Evolutionary conservation across 2,113 vertebrate genomes (phyloP), one percentile per base, ranked within the genome.

Genomic region (Sprattus sprattus): DNA sequence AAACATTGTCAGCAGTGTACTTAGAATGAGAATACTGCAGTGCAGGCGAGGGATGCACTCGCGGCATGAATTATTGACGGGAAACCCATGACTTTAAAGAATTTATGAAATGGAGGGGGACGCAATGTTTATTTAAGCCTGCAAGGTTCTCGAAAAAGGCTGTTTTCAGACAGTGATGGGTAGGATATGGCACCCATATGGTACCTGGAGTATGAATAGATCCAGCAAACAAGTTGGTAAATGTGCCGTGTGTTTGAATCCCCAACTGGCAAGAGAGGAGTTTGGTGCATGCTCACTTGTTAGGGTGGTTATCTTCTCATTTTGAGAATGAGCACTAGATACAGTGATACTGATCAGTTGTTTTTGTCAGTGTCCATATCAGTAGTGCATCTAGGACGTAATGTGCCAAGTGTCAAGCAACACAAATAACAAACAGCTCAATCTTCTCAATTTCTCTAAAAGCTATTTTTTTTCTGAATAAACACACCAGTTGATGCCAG

Each of bases 51-150:
- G 0, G 87, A 90, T 84, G 89, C 90, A 90, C 89, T 84, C 44
- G 50, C 28, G 28, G 10, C 85, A 90, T 94, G 49, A 93, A 94
- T 94, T 89, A 94, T 94, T 91, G 81, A 94, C 39, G 83, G 78
- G 84, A 83, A 86, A 88, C 87, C 81, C 82, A n/a, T 49, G 89
- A 87, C 89, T 90, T 89, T 94, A 90, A 94, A 94, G 89, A 92
- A 94, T 94, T 93, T 75, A 94, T 93, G 91, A 93, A 89, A 90
- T 89, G 86, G 89, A 91, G 91, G 83, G 89, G 89, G 86, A 89
- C 28, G 71, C 84, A 18, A 71, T 93, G 92, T 94, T 94, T 93
- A 91, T 94, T 94, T 93, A 93, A 92, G 92, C 87, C 88, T 82
- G 88, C 71, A 18, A 60, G 39, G 83, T 86, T 89, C 39, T 88